Conservation (phyloP, 2,113 vertebrate genomes). For the Bos indicus region DNA sequence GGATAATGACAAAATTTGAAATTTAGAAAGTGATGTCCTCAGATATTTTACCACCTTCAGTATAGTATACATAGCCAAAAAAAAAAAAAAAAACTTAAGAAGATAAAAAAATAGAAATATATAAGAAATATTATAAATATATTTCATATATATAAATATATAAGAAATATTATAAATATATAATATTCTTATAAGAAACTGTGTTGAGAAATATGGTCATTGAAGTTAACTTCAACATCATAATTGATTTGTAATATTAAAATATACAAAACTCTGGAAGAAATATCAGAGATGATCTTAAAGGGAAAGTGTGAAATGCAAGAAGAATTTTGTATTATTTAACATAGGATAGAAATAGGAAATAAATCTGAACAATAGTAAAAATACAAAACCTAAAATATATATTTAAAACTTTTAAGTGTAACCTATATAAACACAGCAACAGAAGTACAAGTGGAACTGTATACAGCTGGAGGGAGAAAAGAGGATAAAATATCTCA, state of each 20-base stretch:
- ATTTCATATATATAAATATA: not conserved
- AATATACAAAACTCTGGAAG: not conserved
- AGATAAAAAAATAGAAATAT: not conserved
- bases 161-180: not conserved
- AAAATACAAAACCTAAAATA: not conserved
- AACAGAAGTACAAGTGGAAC: not conserved
- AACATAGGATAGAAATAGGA: not conserved
- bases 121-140: not conserved
- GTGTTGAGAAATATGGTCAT: not conserved
- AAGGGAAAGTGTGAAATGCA: not conserved
- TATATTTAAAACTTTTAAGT: not conserved
- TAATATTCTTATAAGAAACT: not conserved
- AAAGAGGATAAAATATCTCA: not conserved
- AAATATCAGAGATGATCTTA: not conserved
- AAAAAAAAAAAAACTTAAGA: not conserved
- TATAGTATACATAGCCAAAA: not conserved
- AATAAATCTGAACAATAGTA: not conserved
- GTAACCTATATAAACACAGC: not conserved
- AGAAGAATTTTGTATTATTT: not conserved
- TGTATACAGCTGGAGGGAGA: too few relatives aligned
- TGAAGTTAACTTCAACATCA: not conserved
- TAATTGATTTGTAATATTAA: not conserved
- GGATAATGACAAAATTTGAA: not conserved
- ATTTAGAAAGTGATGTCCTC: not conserved
- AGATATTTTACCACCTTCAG: not conserved